Conservation (phyloP, 2,113 vertebrate species). For the Carassius gibelio region DNA sequence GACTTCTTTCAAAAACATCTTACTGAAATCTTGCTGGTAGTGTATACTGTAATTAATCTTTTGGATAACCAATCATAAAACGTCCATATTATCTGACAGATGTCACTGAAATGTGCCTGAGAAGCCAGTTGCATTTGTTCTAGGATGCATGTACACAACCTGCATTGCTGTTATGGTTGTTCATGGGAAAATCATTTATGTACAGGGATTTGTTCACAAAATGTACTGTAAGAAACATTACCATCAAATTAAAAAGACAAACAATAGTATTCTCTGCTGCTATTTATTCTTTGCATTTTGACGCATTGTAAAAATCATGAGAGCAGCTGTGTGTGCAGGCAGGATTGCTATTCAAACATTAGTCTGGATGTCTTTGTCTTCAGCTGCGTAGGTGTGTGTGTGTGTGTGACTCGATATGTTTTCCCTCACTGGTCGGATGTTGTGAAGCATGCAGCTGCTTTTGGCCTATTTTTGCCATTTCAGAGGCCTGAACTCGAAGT, state of each 20-base stretch:
- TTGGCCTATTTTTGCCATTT: slow-evolving; percentile 5
- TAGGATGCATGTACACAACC: background rate
- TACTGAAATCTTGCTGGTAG: background rate
- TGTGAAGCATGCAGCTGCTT: background rate
- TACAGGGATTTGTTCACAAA: background rate
- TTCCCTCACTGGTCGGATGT: background rate
- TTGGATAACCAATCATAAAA: background rate
- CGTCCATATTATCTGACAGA: background rate
- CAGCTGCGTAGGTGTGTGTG: background rate
- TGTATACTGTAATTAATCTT: background rate
- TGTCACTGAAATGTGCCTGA: background rate
- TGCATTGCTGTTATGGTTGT: background rate
- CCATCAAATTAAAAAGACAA: background rate
- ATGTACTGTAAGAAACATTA: background rate
- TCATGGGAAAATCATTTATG: background rate
- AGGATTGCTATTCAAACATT: slow-evolving; percentile 14
- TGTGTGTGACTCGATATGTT: background rate
- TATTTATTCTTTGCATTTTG: background rate
- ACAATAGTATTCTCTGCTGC: background rate
- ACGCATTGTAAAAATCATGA: background rate
- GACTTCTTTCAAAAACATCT: background rate
- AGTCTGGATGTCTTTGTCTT: background rate
- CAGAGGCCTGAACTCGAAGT: background rate
- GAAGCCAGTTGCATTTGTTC: background rate
- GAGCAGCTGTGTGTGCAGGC: background rate